Evolutionary conservation across 2,797 vertebrate genomes (phyloP).

Genomic region (Hemibagrus guttatus): DNA sequence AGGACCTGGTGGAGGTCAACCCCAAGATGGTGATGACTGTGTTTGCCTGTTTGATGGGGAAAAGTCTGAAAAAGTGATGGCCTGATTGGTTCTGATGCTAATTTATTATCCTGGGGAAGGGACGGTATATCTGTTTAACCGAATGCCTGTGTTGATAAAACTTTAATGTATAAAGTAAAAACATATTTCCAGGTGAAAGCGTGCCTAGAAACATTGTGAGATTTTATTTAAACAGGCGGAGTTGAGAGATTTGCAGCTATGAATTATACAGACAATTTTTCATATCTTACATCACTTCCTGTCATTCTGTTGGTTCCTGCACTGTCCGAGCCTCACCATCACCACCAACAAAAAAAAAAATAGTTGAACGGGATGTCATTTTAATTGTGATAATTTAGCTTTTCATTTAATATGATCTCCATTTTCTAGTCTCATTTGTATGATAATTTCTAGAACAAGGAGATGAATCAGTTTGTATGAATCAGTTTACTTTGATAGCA

Average conservation of each 20-base stretch:
- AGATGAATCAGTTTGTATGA: conserved; percentile 1
- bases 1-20: conserved; percentile 94
- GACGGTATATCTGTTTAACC: background rate
- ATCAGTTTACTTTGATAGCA: conserved; percentile 20
- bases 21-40: conserved; percentile 98
- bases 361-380: background rate
- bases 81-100: conserved; percentile 26
- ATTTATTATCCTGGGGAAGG: background rate
- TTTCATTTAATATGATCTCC: too few species aligned
- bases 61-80: conserved; percentile 82
- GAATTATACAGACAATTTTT: background rate
- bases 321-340: background rate
- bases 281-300: background rate
- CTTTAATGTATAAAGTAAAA: background rate
- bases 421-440: background rate
- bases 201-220: background rate
- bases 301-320: background rate
- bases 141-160: background rate
- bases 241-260: background rate
- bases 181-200: background rate
- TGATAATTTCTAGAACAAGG: background rate
- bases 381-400: background rate
- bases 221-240: background rate
- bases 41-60: conserved; percentile 95
- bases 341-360: background rate